Base-by-base conservation (phyloP, 2,888 invertebrate genomes). In the Aphodius sticticus region DNA sequence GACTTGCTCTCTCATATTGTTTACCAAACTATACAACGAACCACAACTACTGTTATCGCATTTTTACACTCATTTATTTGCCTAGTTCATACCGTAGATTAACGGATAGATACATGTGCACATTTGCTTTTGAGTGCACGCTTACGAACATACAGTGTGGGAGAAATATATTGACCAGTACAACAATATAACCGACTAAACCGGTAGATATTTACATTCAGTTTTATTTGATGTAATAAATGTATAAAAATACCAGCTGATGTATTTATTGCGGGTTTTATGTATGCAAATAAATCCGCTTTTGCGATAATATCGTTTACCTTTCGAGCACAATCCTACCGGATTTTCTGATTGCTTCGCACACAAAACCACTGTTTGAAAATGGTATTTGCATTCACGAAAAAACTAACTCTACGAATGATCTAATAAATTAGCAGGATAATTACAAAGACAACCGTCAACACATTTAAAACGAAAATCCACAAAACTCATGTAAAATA, bases 171-270 rank as follows among this genome's bases (percentile, higher is more conserved):
- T 53, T 53, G 53, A 53, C 53, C 53, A 53, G 53, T 53, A 1
- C 53, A 53, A 53, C 53, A 53, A 53, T 53, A 7, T 53, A 53
- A 53, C 53, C 53, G 53, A 53, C 53, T 53, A 9, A 53, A 53
- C 53, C 53, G 53, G 53, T 53, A 53, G 53, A 53, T 53, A 53
- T 53, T 53, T 53, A 53, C 53, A 53, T 53, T 53, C 7, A 1
- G 53, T 53, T 53, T 53, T 53, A 53, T 53, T 53, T 53, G 53
- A 53, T 53, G 53, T 53, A 53, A 53, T 53, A 53, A 53, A 53
- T 53, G 12, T 53, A 53, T 53, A 53, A 53, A 53, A 53, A 9
- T 9, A 53, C 53, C 53, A 53, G 53, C 53, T 53, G 53, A 53
- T 53, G 53, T 53, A 53, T 53, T 53, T 53, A 53, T 53, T 53